Evolutionary conservation across 2,113 vertebrate genomes (phyloP), one percentile per base, ranked within the genome.

Genomic region (Lampris megalopsis): DNA sequence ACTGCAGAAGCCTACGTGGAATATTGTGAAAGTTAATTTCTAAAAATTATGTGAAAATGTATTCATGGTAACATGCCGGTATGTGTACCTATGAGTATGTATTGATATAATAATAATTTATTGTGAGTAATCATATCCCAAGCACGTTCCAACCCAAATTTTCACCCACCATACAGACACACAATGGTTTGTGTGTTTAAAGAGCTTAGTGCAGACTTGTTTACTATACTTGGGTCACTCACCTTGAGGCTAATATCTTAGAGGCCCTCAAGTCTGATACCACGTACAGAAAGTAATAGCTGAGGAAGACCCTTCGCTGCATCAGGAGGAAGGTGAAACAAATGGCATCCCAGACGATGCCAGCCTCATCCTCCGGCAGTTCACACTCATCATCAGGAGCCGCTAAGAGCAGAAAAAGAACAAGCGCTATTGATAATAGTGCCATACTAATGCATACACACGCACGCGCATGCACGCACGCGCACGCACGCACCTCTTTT

Each of bases 341-440:
- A 65, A 93, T 90, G 0, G 91, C 92, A 8, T 95, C 95, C 95
- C 95, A 94, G 4, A 95, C 86, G 1, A 95, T 92, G 6, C 95
- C 94, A 0, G 91, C 94, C 68, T 96, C 95, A 1, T 93, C 90
- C 57, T 89, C 91, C 0, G 94, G 94, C 56, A 94, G 75, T 73
- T 95, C 95, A 40, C 93, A 94, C 49, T 86, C 52, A 6, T 90
- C 86, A 0, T 93, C 83, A n/a, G 93, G 86, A 35, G 72, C 79
- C 40, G 93, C 93, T 94, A 58, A 24, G n/a, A 68, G 35, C 54
- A 24, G 74, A 9, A 60, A 57, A 72, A 45, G 83, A 40, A 89
- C 10, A 82, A 9, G 13, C 45, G 13, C 61, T 37, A 35, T 59
- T 0, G 41, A 53, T 58, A 49, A 50, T 9, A 49, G 2, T 41